Conservation (phyloP, 2,113 vertebrate species). For the Triplophysa rosa region DNA sequence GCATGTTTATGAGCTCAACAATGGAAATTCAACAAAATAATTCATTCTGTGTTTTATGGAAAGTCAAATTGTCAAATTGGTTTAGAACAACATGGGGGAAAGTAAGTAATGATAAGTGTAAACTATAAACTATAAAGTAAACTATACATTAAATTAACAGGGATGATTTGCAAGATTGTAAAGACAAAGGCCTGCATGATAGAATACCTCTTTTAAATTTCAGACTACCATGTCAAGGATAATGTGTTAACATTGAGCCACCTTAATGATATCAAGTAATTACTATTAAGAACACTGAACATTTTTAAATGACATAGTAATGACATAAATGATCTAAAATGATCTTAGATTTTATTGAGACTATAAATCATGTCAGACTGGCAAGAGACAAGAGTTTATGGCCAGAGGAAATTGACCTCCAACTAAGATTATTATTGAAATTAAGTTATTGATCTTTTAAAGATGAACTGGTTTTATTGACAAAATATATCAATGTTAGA, state of each 20-base stretch:
- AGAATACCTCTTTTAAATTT: neutral
- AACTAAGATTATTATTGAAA: neutral
- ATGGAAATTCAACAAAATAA: no score
- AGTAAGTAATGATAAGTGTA: neutral
- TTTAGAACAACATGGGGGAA: neutral
- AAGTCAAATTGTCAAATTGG: no score
- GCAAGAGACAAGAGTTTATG: no score
- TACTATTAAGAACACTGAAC: neutral
- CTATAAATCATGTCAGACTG: conserved; percentile 2
- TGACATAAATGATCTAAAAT: neutral
- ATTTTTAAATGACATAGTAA: neutral
- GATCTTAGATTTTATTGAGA: neutral
- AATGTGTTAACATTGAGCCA: conserved; percentile 11
- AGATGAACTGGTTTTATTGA: no score
- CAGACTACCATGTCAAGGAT: neutral
- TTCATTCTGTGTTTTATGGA: neutral
- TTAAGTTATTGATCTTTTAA: neutral
- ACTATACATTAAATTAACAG: neutral
- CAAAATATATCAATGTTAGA: no score
- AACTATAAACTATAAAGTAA: no score
- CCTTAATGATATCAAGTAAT: neutral
- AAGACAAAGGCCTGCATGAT: neutral
- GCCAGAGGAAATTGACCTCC: neutral
- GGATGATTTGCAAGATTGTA: neutral
- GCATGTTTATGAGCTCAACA: no score